Conservation (phyloP, 1,140 invertebrate genomes). For the Drosophila pandora region DNA sequence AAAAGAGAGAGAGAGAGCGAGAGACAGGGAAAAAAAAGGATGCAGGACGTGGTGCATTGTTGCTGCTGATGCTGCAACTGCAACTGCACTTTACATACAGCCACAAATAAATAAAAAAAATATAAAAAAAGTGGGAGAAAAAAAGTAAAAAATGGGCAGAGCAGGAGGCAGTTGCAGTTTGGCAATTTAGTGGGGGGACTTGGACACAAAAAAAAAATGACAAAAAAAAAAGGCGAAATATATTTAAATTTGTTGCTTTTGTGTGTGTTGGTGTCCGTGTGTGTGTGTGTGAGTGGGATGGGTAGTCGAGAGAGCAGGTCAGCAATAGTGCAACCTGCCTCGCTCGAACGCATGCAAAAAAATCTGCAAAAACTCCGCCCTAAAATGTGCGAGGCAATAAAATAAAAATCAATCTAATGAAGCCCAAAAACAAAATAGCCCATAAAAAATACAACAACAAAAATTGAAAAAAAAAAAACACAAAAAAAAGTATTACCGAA, state of each 20-base stretch:
- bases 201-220: slow-evolving; percentile 32
- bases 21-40: slow-evolving; percentile 45
- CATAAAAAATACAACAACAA: slow-evolving; percentile 29
- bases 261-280: slow-evolving; percentile 16
- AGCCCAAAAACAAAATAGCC: slow-evolving; percentile 55
- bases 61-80: slow-evolving; percentile 25
- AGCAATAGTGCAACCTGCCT: slow-evolving; percentile 36
- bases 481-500: slow-evolving; percentile 31
- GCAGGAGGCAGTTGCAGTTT: slow-evolving; percentile 57
- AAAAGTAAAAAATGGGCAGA: slow-evolving; percentile 1
- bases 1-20: slow-evolving; percentile 17
- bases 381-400: slow-evolving; percentile 64
- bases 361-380: slow-evolving; percentile 82
- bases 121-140: not conserved
- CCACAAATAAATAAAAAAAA: slow-evolving; percentile 5
- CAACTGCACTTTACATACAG: slow-evolving; percentile 65
- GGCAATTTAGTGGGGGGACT: slow-evolving; percentile 63
- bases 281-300: slow-evolving; percentile 28
- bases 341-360: slow-evolving; percentile 69
- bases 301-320: slow-evolving; percentile 14
- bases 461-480: slow-evolving; percentile 32
- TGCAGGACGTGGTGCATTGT: slow-evolving; percentile 38
- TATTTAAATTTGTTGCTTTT: slow-evolving; percentile 70
- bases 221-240: slow-evolving; percentile 50
- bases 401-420: slow-evolving; percentile 82